Conservation (phyloP, 2,888 invertebrate genomes). For the Sphaeridia pumilis region DNA sequence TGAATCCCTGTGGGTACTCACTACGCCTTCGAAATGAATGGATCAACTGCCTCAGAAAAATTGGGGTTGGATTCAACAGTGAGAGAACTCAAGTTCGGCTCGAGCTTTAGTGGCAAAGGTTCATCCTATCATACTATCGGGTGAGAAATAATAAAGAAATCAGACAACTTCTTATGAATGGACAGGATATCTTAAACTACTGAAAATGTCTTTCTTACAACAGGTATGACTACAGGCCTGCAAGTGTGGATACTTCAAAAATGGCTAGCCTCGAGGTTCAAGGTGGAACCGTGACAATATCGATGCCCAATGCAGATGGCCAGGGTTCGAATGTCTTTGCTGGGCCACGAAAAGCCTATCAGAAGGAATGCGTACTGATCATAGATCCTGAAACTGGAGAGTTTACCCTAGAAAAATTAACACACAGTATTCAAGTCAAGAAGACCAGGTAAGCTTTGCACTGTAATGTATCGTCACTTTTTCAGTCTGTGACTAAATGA, state of each 20-base stretch:
- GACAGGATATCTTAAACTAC: no score
- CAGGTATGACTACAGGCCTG: conserved; percentile 95
- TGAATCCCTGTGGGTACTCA: no score
- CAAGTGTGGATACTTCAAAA: conserved; percentile 88
- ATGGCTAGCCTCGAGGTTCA: conserved; percentile 80
- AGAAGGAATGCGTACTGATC: conserved; percentile 89
- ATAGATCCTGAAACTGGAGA: conserved; percentile 86
- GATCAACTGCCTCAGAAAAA: conserved; percentile 51
- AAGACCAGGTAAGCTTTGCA: conserved; percentile 80
- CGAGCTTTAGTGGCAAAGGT: conserved; percentile 53
- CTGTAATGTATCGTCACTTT: no score
- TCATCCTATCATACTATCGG: conserved; percentile 29
- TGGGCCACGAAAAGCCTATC: conserved; percentile 81
- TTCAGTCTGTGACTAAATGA: conserved; percentile 25
- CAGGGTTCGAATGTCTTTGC: conserved; percentile 89
- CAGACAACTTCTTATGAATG: no score
- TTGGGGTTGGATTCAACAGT: conserved; percentile 68
- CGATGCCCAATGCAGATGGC: conserved; percentile 81
- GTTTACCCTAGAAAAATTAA: conserved; percentile 81
- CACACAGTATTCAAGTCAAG: conserved; percentile 82
- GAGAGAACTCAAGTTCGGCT: conserved; percentile 77
- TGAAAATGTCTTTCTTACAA: no score
- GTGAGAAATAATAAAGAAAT: no score
- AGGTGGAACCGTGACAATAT: conserved; percentile 69
- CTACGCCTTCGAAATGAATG: conserved; percentile 18